Evolutionary conservation across 2,888 invertebrate species (phyloP), one percentile per base, ranked within the genome.

Genomic region (Willowsia nigromaculata): DNA sequence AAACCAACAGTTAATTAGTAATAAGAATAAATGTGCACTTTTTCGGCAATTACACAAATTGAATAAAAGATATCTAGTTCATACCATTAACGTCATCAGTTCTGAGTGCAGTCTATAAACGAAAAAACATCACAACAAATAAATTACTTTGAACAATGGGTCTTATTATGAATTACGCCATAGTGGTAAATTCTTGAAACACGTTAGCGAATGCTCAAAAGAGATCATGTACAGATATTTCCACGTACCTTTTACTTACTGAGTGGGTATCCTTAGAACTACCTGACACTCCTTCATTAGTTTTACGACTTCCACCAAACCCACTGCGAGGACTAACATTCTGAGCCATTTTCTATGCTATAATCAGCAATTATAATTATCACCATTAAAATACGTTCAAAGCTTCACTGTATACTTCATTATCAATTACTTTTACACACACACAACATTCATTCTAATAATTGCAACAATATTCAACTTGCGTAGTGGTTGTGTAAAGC

Each of bases 221-320:
- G 1, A 56, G 18, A 18, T n/a, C 15, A 4, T 37, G 37, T 37
- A 37, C 37, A 4, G 43, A 13, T 18, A 18, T 6, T 62, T 62
- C 50, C 47, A 94, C 95, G 94, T 94, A 97, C 97, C 97, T 96
- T 96, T 97, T 97, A 94, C 97, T 97, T 93, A 97, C 97, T 94
- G 97, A 97, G 94, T 97, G 97, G 95, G 96, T 97, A 94, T 97
- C 97, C 94, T 95, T 95, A 68, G 95, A 94, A 91, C 94, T 93
- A 92, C 95, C 96, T 93, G 96, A 96, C 92, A 96, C 96, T 93
- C 97, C 97, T 94, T 97, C 97, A 94, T 96, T 96, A 93, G 97
- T 96, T 95, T 97, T 97, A 91, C 90, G 82, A 81, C 90, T 90
- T 30, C 90, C 85, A 15, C 83, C 88, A 50, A 90, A 74, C 5